phyloP scores from a whole-genome alignment of 2,888 invertebrate species.

The Cataglyphis cursor region DNA sequence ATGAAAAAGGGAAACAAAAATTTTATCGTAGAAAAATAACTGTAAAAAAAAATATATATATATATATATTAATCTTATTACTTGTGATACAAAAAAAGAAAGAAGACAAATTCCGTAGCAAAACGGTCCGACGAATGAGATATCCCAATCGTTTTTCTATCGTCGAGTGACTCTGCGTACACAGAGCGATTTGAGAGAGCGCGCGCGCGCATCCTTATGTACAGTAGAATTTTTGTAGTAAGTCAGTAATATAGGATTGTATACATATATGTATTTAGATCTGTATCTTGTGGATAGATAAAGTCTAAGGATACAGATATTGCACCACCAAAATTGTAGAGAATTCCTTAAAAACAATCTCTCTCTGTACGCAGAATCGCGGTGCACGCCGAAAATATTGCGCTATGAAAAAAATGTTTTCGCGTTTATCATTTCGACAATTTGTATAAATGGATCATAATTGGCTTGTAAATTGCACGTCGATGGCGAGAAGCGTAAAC shows the following conservation, averaged over 20 bases:
- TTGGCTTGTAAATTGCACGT: slow-evolving; percentile 75
- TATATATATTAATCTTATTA: slow-evolving; percentile 73
- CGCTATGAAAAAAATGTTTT: slow-evolving; percentile 39
- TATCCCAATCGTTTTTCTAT: slow-evolving; percentile 63
- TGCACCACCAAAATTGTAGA: slow-evolving; percentile 57
- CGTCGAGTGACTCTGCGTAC: slow-evolving; percentile 68
- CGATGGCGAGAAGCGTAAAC: slow-evolving; percentile 33
- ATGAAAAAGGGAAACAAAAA: slow-evolving; percentile 77
- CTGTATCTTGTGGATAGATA: slow-evolving; percentile 47
- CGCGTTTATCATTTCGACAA: slow-evolving; percentile 49
- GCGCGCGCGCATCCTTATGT: slow-evolving; percentile 51
- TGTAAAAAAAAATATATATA: slow-evolving; percentile 57
- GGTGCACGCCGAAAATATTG: background rate
- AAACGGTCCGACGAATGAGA: slow-evolving; percentile 54
- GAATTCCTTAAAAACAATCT: slow-evolving; percentile 1
- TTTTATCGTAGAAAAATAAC: slow-evolving; percentile 78
- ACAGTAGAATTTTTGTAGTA: slow-evolving; percentile 70
- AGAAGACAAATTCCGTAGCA: slow-evolving; percentile 61
- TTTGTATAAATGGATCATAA: slow-evolving; percentile 71
- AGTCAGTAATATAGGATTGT: slow-evolving; percentile 57
- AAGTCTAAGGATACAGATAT: slow-evolving; percentile 39
- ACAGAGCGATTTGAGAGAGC: slow-evolving; percentile 46
- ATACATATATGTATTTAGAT: slow-evolving; percentile 64
- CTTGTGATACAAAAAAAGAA: slow-evolving; percentile 78
- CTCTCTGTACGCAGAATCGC: slow-evolving; percentile 68